Percentiles rank a stretch among this genome's conserved stretches.
These are phyloP conservation scores for Tichodroma muraria DNA, from an alignment of 2,113 vertebrate species.

Conservation along the genomic window DNA sequence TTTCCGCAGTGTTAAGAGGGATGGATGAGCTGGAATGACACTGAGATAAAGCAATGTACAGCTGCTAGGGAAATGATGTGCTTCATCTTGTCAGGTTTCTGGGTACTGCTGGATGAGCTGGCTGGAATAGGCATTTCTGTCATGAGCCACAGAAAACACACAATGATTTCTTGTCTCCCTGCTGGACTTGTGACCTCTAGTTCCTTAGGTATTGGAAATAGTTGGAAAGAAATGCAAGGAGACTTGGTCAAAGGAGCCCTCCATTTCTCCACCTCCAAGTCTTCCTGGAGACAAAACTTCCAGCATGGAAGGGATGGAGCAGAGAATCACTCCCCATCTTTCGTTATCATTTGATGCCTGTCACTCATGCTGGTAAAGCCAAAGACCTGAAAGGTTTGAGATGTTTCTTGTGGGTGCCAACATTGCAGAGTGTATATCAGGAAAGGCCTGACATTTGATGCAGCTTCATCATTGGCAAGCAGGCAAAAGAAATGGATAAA, in stretches of 20 bases:
- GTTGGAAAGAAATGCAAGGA: not conserved
- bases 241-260: not conserved
- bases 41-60: not conserved
- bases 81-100: not conserved
- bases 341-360: not conserved
- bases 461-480: not conserved
- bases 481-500: conserved; percentile 8
- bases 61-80: not conserved
- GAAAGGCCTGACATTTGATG: not conserved
- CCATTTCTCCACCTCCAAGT: not conserved
- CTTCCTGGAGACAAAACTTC: not conserved
- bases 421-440: not conserved
- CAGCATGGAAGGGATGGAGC: not conserved
- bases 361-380: not conserved
- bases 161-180: not conserved
- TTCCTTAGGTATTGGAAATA: not conserved
- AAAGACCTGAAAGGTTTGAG: not conserved
- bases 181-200: not conserved
- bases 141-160: not conserved
- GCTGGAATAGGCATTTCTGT: not conserved
- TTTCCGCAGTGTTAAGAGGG: not conserved
- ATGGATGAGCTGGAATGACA: not conserved
- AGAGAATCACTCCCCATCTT: not conserved
- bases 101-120: not conserved
- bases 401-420: not conserved